Percentiles rank a stretch among this genome's conserved stretches.
Conservation (phyloP, 2,113 vertebrate genomes). For the Lycaon pictus region DNA sequence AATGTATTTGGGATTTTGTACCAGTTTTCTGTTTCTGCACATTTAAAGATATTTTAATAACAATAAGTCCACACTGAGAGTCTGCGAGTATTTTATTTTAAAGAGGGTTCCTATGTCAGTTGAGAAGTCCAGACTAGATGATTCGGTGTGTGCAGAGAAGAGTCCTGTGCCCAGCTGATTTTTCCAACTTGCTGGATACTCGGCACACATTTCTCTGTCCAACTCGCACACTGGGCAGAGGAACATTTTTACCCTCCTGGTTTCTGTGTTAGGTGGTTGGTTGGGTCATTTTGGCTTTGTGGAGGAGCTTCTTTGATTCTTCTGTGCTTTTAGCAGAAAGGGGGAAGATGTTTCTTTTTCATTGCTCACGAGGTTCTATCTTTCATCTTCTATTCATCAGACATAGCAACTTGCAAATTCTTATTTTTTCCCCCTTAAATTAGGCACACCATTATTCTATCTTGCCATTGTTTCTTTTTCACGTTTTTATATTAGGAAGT, state of each 20-base stretch:
- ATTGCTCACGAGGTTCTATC: background rate
- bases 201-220: background rate
- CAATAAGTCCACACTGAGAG: background rate
- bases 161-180: background rate
- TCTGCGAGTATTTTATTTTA: background rate
- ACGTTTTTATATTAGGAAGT: conserved; percentile 8
- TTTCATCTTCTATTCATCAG: background rate
- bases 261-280: background rate
- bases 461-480: background rate
- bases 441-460: background rate
- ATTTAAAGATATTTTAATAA: conserved; percentile 34
- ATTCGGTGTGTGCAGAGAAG: background rate
- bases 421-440: background rate
- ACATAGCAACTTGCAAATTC: background rate
- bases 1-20: conserved; percentile 9
- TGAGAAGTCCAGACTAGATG: background rate
- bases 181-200: background rate
- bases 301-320: background rate
- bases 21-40: conserved; percentile 6
- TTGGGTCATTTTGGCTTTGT: background rate
- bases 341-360: background rate
- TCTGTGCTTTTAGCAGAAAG: background rate
- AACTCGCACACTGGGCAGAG: background rate
- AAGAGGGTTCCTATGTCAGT: background rate
- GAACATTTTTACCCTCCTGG: background rate